Percentiles rank a stretch among this genome's conserved stretches.
These are phyloP conservation scores for Camelus dromedarius DNA, from an alignment of 2,113 vertebrate species.

Conservation along the genomic window DNA sequence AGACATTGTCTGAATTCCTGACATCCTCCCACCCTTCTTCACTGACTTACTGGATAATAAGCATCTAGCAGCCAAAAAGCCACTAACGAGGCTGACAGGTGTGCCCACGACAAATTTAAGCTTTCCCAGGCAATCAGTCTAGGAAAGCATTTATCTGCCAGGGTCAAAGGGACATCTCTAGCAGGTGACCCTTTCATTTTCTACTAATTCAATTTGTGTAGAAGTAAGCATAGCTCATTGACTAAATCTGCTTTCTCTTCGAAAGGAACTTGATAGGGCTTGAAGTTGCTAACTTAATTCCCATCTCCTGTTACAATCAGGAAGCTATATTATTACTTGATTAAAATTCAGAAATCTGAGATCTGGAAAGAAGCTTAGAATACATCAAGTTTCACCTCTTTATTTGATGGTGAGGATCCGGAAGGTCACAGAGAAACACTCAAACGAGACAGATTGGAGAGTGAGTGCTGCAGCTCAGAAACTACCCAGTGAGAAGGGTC, in stretches of 20 bases:
- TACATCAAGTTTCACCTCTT: neutral
- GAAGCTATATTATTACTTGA: slow-evolving; percentile 60
- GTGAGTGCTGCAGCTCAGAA: neutral
- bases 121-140: slow-evolving; percentile 55
- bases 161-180: neutral
- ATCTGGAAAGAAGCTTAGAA: neutral
- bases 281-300: slow-evolving; percentile 57
- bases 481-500: neutral
- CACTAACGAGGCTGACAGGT: neutral
- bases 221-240: slow-evolving; percentile 60
- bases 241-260: slow-evolving; percentile 65
- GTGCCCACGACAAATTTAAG: neutral
- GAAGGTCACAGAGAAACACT: neutral
- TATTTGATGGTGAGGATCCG: neutral
- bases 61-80: neutral
- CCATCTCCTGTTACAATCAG: slow-evolving; percentile 52
- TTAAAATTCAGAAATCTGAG: slow-evolving; percentile 71
- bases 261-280: slow-evolving; percentile 51
- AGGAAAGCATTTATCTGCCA: neutral
- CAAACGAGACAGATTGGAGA: neutral
- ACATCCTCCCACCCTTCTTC: neutral
- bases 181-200: slow-evolving; percentile 65
- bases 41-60: neutral
- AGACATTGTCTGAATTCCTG: neutral
- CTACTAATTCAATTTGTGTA: slow-evolving; percentile 70